Evolutionary conservation across 2,888 invertebrate species (phyloP).

Genomic region (Philereme vetulata): DNA sequence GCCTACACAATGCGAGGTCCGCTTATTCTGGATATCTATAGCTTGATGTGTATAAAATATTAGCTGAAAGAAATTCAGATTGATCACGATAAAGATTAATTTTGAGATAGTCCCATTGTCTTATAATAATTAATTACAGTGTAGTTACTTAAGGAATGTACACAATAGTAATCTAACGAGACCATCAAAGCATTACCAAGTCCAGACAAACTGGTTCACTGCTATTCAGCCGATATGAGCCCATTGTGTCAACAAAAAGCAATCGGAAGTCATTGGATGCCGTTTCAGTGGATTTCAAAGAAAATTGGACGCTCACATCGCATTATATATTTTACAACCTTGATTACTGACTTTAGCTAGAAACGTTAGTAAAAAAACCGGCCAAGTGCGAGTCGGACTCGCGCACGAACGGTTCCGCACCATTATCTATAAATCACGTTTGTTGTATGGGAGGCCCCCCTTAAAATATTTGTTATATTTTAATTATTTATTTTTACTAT

Average conservation of each 20-base stretch:
- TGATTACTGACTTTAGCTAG: neutral
- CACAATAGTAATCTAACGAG: constrained; percentile 33
- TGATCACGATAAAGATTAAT: neutral
- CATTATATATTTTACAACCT: constrained; percentile 27
- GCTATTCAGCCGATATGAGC: constrained; percentile 36
- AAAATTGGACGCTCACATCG: constrained; percentile 29
- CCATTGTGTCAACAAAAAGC: constrained; percentile 62
- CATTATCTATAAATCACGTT: too few relatives aligned
- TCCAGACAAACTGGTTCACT: constrained; percentile 37
- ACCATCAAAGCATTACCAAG: constrained; percentile 36
- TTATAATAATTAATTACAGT: constrained; percentile 15
- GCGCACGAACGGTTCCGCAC: too few relatives aligned
- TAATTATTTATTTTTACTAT: too few relatives aligned
- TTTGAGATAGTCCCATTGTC: neutral
- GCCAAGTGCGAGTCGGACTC: too few relatives aligned
- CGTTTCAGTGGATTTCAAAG: constrained; percentile 52
- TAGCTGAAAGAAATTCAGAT: too few relatives aligned
- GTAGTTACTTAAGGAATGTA: constrained; percentile 3
- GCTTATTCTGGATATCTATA: too few relatives aligned
- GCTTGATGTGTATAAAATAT: too few relatives aligned
- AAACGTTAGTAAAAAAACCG: neutral
- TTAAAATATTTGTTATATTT: too few relatives aligned
- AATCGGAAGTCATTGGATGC: constrained; percentile 66
- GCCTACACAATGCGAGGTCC: too few relatives aligned
- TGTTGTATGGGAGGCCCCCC: too few relatives aligned